Percentiles rank a stretch among this genome's conserved stretches.
phyloP scores from a whole-genome alignment of 2,113 vertebrate species.

The Oryzias woworae region DNA sequence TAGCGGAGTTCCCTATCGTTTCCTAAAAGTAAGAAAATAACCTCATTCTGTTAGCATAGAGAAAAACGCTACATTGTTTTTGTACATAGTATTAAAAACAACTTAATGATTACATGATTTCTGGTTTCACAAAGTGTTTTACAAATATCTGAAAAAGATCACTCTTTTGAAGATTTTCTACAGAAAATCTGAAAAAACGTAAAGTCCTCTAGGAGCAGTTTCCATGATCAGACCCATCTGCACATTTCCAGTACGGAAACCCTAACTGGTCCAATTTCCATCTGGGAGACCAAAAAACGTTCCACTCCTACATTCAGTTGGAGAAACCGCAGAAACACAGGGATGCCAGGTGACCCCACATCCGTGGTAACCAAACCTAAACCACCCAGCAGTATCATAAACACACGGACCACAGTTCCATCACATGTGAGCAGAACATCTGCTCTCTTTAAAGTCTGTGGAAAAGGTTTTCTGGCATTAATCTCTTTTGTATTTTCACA shows the following conservation, averaged over 20 bases:
- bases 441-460: neutral
- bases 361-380: conserved; percentile 23
- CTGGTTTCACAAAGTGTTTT: too few species aligned
- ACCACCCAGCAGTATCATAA: conserved; percentile 29
- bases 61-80: too few species aligned
- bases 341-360: conserved; percentile 46
- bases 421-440: neutral
- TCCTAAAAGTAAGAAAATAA: too few species aligned
- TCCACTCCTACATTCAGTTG: conserved; percentile 21
- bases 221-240: conserved; percentile 8
- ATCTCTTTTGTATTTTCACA: too few species aligned
- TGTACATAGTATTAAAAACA: too few species aligned
- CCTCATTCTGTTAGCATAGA: too few species aligned
- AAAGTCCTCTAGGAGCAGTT: conserved; percentile 2
- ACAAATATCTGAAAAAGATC: too few species aligned
- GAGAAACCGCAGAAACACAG: conserved; percentile 26
- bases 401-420: conserved; percentile 14
- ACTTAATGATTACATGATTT: too few species aligned
- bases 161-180: too few species aligned
- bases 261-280: conserved; percentile 25
- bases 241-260: conserved; percentile 28
- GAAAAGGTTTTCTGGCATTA: too few species aligned
- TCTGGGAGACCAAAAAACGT: conserved; percentile 9
- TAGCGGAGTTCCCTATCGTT: too few species aligned
- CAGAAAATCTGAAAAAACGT: neutral